Conservation (phyloP, 2,888 invertebrate species). For the Microplitis manilae region DNA sequence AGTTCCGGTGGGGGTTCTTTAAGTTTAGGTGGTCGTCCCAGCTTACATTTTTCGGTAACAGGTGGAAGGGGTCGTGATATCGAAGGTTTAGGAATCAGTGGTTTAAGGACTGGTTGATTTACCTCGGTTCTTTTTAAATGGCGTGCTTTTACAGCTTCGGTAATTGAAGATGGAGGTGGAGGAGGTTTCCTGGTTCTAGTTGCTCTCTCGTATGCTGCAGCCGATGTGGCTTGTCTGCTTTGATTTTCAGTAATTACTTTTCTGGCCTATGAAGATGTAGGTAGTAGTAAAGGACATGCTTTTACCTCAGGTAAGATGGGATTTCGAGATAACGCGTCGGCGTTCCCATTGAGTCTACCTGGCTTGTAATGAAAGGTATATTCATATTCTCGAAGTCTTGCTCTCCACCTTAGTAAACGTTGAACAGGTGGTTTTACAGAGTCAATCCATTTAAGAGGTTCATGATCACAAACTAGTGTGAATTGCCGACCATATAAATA, state of each 20-base stretch:
- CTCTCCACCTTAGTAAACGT: constrained; percentile 34
- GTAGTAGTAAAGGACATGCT: neutral
- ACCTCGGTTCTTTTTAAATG: neutral
- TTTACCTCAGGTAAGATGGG: neutral
- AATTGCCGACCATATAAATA: constrained; percentile 41
- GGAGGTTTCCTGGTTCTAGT: too few species aligned
- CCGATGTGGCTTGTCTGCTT: neutral
- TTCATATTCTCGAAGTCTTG: constrained; percentile 30
- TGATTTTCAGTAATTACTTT: neutral
- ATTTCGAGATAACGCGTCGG: constrained; percentile 30
- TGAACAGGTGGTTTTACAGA: constrained; percentile 25
- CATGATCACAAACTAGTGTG: constrained; percentile 39
- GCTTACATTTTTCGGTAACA: neutral
- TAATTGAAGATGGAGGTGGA: too few species aligned
- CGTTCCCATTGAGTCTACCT: constrained; percentile 30
- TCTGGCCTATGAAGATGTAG: neutral
- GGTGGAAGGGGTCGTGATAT: neutral
- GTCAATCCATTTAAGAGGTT: constrained; percentile 40
- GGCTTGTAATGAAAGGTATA: constrained; percentile 37
- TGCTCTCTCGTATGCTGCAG: neutral
- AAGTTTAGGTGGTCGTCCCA: neutral
- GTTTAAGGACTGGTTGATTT: neutral
- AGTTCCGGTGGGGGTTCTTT: neutral
- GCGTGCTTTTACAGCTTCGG: too few species aligned
- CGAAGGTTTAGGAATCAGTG: neutral